A percentile compares a stretch with the other conserved stretches of the same genome.
Evolutionary conservation across 1,140 invertebrate species (phyloP).

Genomic region (Vanessa tameamea): DNA sequence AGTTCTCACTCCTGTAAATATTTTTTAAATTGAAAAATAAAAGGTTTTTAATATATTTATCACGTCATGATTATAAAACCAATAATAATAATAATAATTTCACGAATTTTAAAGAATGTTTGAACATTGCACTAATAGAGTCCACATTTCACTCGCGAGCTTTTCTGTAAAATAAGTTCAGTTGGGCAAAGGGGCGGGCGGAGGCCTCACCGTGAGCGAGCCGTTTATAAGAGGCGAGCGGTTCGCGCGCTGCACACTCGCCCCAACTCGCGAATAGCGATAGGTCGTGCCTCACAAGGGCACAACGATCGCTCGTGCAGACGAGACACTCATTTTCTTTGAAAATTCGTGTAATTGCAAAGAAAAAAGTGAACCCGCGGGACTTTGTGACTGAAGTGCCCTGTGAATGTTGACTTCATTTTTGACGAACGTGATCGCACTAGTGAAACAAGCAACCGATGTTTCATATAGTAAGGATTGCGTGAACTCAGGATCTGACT

Average conservation of each 20-base stretch:
- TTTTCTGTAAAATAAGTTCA: conserved; percentile 54
- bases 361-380: conserved; percentile 73
- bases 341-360: conserved; percentile 77
- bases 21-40: no score
- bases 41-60: no score
- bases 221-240: conserved; percentile 54
- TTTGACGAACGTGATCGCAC: conserved; percentile 55
- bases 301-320: conserved; percentile 71
- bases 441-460: conserved; percentile 63
- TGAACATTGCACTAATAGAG: not conserved
- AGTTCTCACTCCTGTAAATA: no score
- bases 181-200: conserved; percentile 55
- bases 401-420: conserved; percentile 54
- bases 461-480: conserved; percentile 74
- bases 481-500: conserved; percentile 54
- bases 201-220: conserved; percentile 44
- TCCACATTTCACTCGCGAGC: conserved; percentile 35
- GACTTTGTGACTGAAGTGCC: conserved; percentile 70
- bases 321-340: conserved; percentile 73
- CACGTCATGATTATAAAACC: no score
- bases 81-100: not conserved
- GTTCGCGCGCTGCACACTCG: conserved; percentile 60
- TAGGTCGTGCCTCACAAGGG: conserved; percentile 69
- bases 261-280: conserved; percentile 63
- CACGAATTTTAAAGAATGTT: conserved; percentile 11